Percentiles rank a stretch among this genome's conserved stretches.
Conservation (phyloP, 2,888 invertebrate genomes). For the Clanis bilineata region DNA sequence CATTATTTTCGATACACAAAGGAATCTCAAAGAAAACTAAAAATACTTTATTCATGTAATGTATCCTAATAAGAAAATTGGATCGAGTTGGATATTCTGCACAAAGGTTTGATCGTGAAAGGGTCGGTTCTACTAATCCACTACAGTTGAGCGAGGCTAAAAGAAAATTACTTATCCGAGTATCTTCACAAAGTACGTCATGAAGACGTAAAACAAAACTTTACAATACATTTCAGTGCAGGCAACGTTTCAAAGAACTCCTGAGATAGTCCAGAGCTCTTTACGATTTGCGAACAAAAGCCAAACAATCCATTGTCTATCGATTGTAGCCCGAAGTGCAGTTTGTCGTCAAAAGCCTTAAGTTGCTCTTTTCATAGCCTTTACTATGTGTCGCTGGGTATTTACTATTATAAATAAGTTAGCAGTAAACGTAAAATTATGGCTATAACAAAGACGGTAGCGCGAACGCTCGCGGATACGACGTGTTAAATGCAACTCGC, state of each 20-base stretch:
- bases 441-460: slow-evolving; percentile 22
- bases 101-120: slow-evolving; percentile 15
- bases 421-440: slow-evolving; percentile 26
- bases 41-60: slow-evolving; percentile 7
- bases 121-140: slow-evolving; percentile 23
- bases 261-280: slow-evolving; percentile 56
- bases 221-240: slow-evolving; percentile 55
- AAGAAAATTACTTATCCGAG: slow-evolving; percentile 40
- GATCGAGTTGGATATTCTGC: not conserved
- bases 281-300: slow-evolving; percentile 73
- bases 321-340: slow-evolving; percentile 69
- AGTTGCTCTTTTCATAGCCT: slow-evolving; percentile 50
- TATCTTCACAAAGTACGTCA: slow-evolving; percentile 38
- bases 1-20: not conserved
- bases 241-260: slow-evolving; percentile 62
- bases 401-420: slow-evolving; percentile 22
- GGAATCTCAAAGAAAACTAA: slow-evolving; percentile 17
- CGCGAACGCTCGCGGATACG: slow-evolving; percentile 4
- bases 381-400: slow-evolving; percentile 50
- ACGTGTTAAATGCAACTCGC: slow-evolving; percentile 7
- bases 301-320: slow-evolving; percentile 76
- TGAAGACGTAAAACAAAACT: slow-evolving; percentile 50
- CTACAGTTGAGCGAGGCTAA: slow-evolving; percentile 29
- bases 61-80: slow-evolving; percentile 6
- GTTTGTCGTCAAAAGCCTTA: slow-evolving; percentile 73